Evolutionary conservation across 2,113 vertebrate genomes (phyloP).

Genomic region (Oceanodroma tethys): DNA sequence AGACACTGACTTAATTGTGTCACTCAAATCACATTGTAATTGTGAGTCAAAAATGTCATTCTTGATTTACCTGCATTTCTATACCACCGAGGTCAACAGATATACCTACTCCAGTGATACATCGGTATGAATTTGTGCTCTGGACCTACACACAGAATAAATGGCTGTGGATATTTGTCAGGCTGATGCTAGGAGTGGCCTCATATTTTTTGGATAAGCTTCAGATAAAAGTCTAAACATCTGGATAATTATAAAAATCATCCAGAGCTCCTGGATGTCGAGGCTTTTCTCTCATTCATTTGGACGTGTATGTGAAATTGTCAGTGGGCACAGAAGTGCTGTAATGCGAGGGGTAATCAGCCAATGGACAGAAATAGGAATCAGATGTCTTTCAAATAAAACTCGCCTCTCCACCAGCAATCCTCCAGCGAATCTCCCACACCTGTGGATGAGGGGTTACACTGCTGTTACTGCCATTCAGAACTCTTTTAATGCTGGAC

Average conservation of each 20-base stretch:
- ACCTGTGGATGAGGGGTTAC: conserved; percentile 25
- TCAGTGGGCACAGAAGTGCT: conserved; percentile 47
- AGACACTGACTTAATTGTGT: neutral
- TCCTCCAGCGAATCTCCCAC: conserved; percentile 38
- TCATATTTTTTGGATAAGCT: conserved; percentile 26
- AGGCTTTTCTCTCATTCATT: conserved; percentile 16
- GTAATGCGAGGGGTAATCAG: neutral
- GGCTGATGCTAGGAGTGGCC: neutral
- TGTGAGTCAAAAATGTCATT: neutral
- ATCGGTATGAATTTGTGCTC: neutral
- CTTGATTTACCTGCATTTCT: neutral
- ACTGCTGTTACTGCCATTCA: conserved; percentile 42
- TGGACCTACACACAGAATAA: neutral
- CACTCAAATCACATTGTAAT: neutral
- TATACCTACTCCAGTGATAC: neutral
- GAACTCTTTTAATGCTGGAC: conserved; percentile 7
- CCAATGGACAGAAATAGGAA: conserved; percentile 45
- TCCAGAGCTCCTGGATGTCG: conserved; percentile 13
- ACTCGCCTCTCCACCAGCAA: neutral
- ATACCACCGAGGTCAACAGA: neutral
- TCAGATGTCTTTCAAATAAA: conserved; percentile 57
- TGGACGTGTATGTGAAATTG: neutral
- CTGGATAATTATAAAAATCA: conserved; percentile 39
- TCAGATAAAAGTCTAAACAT: conserved; percentile 40
- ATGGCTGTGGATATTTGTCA: conserved; percentile 8